A percentile compares a stretch with the other conserved stretches of the same genome.
Evolutionary conservation across 2,797 vertebrate species (phyloP).

Genomic region (Alca torda): DNA sequence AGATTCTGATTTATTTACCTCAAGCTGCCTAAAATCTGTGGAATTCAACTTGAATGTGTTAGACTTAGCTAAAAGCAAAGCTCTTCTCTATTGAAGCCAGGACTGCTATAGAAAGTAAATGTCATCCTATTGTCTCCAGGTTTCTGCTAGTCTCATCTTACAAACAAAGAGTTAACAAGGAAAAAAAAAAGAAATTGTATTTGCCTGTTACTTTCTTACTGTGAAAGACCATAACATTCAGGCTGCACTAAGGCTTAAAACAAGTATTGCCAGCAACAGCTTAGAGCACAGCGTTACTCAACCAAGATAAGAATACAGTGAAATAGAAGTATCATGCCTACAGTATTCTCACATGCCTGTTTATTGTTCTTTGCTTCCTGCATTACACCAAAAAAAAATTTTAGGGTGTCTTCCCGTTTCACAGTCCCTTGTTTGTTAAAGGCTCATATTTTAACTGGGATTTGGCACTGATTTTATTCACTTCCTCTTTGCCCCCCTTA

Average conservation of each 20-base stretch:
- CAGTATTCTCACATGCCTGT: not conserved
- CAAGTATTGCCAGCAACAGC: not conserved
- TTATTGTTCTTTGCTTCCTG: not conserved
- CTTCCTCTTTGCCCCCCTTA: not conserved
- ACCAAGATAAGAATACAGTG: not conserved
- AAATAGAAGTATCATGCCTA: not conserved
- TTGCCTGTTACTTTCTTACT: not conserved
- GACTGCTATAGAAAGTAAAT: not conserved
- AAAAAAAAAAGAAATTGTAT: not conserved
- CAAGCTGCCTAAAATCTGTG: not conserved
- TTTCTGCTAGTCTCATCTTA: not conserved
- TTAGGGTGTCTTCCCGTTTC: not conserved
- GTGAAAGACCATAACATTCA: not conserved
- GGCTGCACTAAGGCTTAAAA: not conserved
- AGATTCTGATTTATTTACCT: not conserved
- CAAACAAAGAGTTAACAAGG: not conserved
- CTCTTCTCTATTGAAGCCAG: not conserved
- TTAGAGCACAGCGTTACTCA: not conserved
- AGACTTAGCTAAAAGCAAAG: not conserved
- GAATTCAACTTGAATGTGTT: not conserved
- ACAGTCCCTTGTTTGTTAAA: not conserved
- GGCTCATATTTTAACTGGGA: rapidly evolving
- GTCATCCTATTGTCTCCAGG: not conserved
- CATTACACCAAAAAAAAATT: not conserved
- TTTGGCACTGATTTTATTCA: not conserved